Base-by-base conservation (phyloP, 2,113 vertebrate species). In the Nycticebus coucang region DNA sequence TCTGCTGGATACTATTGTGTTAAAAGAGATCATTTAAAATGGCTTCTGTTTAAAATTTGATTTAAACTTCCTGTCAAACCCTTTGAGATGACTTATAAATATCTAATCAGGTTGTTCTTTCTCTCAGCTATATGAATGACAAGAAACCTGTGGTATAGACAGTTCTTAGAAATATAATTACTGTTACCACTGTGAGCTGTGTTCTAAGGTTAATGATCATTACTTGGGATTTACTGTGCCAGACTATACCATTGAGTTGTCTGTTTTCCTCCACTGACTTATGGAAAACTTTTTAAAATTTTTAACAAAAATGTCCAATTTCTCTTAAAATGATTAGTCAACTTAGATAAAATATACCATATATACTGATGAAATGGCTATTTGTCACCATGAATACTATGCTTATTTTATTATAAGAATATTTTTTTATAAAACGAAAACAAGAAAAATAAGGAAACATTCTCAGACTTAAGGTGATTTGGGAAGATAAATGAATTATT, bases 1-100 rank as follows among this genome's bases (percentile, higher is more conserved):
- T 50, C 21, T 60, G 9, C 50, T 88, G n/a, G 41, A 45, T 71
- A 57, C 4, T 24, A 12, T 59, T 74, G 53, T 86, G 22, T 66
- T 95, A 68, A 92, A 83, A 89, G 50, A 45, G 55, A 93, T 83
- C 18, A 86, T n/a, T 79, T 92, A 53, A 81, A 93, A 82, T 82
- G 4, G 2, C 6, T 55, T 68, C n/a, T 68, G 50, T 78, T 88
- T 82, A 82, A 77, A 89, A 85, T 78, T 81, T 93, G 28, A 83
- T 41, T 69, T 87, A 37, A 75, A 91, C n/a, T 69, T 21, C 4
- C n/a, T 91, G 59, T 59, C 60, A 60, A 85, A 69, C 13, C 13
- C 80, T 93, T 86, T 82, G 37, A 93, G 59, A 74, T 95, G 37
- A 79, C 35, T 79, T 77, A 79, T 79, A 79, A 89, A 89, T 96